Conservation (phyloP, 2,113 vertebrate species). For the Syngnathus floridae region DNA sequence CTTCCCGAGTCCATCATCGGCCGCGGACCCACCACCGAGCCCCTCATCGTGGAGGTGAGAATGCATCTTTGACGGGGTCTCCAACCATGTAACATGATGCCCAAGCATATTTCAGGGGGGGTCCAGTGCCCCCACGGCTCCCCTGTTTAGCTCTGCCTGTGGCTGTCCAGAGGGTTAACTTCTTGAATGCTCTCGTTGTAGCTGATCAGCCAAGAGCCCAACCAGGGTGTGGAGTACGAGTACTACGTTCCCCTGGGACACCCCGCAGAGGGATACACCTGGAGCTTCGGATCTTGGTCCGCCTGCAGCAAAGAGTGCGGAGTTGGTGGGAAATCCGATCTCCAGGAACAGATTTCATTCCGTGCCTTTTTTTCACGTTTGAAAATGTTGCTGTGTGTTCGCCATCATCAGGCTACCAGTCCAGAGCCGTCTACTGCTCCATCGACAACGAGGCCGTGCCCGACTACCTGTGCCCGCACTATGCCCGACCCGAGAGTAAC, state of each 20-base stretch:
- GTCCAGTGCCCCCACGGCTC: too few species aligned
- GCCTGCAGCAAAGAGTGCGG: conserved; percentile 85
- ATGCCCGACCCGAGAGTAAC: conserved; percentile 73
- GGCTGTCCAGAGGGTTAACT: neutral
- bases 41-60: conserved; percentile 86
- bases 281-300: conserved; percentile 88
- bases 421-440: conserved; percentile 85
- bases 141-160: too few species aligned
- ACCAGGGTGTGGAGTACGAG: conserved; percentile 82
- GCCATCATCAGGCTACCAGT: conserved; percentile 79
- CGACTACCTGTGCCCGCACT: conserved; percentile 77
- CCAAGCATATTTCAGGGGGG: too few species aligned
- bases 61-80: too few species aligned
- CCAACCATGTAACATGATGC: too few species aligned
- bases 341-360: neutral
- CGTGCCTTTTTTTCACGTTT: neutral
- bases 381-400: neutral
- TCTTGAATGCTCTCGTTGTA: conserved; percentile 37
- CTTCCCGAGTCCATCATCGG: conserved; percentile 81
- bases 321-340: conserved; percentile 74
- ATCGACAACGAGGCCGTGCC: conserved; percentile 84
- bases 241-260: conserved; percentile 74
- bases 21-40: conserved; percentile 87
- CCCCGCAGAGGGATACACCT: conserved; percentile 72
- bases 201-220: conserved; percentile 90